A percentile compares a stretch with the other conserved stretches of the same genome.
phyloP scores from a whole-genome alignment of 2,888 invertebrate genomes.

The Plagodis pulveraria region DNA sequence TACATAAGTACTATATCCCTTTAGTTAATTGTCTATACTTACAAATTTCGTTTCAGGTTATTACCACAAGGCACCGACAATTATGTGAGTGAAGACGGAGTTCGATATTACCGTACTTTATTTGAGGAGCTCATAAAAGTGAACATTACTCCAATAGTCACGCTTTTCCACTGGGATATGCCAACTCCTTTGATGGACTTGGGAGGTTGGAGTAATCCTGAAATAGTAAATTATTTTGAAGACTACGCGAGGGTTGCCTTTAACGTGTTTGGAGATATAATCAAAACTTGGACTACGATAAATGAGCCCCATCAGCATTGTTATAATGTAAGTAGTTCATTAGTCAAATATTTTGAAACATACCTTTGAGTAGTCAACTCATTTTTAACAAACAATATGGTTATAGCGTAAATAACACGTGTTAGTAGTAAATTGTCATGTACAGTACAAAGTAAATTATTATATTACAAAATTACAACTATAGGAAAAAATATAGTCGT shows the following conservation, averaged over 20 bases:
- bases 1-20: no score
- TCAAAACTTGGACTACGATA: constrained; percentile 90
- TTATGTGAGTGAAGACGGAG: constrained; percentile 87
- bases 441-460: no score
- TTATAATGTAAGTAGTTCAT: constrained; percentile 60
- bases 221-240: constrained; percentile 79
- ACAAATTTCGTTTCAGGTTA: constrained; percentile 72
- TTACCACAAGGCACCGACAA: constrained; percentile 88
- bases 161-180: constrained; percentile 87
- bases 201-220: constrained; percentile 81
- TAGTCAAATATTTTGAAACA: neutral
- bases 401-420: no score
- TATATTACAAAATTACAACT: no score
- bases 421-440: no score
- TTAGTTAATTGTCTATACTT: neutral
- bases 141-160: constrained; percentile 88
- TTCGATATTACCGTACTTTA: constrained; percentile 90
- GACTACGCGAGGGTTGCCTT: constrained; percentile 84
- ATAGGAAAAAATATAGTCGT: no score
- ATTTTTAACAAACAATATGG: no score
- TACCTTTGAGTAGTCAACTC: no score
- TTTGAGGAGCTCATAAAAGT: constrained; percentile 88
- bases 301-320: constrained; percentile 88
- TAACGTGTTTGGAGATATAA: constrained; percentile 85
- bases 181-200: constrained; percentile 80